Base-by-base conservation (phyloP, 2,888 invertebrate genomes). In the Patella caerulea region DNA sequence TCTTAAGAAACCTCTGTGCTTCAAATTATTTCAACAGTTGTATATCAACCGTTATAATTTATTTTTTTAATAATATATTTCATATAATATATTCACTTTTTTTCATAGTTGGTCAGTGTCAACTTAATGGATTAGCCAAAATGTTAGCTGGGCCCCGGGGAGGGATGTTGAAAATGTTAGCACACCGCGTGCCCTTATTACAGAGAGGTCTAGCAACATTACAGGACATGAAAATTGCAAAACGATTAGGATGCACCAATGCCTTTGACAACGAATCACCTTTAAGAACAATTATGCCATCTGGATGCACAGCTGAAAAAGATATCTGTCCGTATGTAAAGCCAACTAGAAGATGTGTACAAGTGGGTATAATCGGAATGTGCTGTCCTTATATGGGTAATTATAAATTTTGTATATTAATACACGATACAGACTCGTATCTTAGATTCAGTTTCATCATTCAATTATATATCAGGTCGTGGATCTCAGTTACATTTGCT, bases 331-430 rank as follows among this genome's bases (percentile, higher is more conserved):
- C 65, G 0, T 65, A 65, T 4, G 24, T 24, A 9, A 65, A 24
- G 24, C 65, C 65, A 11, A 65, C 24, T 11, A 65, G 9, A 15
- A 65, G 24, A 65, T 65, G 65, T 65, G 19, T 65, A 65, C 65
- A 65, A 65, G 65, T 65, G 19, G 65, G 65, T 11, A 65, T 65
- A 24, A 65, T 65, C 65, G 65, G 65, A 24, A 65, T 65, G 65
- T 65, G 65, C 65, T 65, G 65, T 14, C 65, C 65, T 19, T 65
- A 65, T 14, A 24, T 24, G 11, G 65, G 65, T 65, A 65, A 65
- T 24, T 65, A 65, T 65, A 0, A 56, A 17, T 17, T 56, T 56
- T 45, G 9, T 45, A 45, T 45, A 45, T 5, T 45, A 45, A 9
- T 45, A 45, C 45, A 45, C 7, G 7, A 45, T 1, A 34, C 34